Percentiles rank a stretch among this genome's conserved stretches.
These are phyloP conservation scores for Meda fulgida DNA, from an alignment of 2,797 vertebrate genomes.

Conservation along the genomic window DNA sequence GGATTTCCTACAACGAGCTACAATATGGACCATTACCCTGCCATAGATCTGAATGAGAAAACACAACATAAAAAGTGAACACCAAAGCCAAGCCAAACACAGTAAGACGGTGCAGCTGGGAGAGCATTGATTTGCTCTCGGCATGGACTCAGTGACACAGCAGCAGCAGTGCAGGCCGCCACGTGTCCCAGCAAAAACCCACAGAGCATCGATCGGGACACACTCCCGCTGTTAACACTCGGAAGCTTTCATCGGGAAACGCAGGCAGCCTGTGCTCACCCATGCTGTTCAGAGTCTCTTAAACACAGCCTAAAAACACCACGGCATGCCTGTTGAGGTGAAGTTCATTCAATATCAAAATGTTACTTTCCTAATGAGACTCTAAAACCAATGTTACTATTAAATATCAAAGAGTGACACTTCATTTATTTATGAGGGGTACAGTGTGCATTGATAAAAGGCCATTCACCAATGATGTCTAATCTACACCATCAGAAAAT, in stretches of 20 bases:
- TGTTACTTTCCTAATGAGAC: neutral
- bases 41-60: neutral
- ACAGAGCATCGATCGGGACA: slow-evolving; percentile 41
- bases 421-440: neutral
- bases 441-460: neutral
- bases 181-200: slow-evolving; percentile 22
- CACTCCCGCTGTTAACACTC: slow-evolving; percentile 32
- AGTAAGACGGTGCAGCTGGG: slow-evolving; percentile 18
- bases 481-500: neutral
- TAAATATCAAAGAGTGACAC: neutral
- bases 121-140: slow-evolving; percentile 62
- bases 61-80: neutral
- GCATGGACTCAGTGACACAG: slow-evolving; percentile 65
- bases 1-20: neutral
- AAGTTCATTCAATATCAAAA: neutral
- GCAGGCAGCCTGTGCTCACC: neutral
- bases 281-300: neutral
- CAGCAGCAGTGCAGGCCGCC: slow-evolving; percentile 35
- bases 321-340: slow-evolving; percentile 24
- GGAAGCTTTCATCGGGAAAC: neutral
- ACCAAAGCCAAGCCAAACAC: neutral
- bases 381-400: neutral
- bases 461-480: neutral
- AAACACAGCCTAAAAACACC: slow-evolving; percentile 29
- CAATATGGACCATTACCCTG: neutral